phyloP scores from a whole-genome alignment of 2,113 vertebrate species.

The Zootoca vivipara region DNA sequence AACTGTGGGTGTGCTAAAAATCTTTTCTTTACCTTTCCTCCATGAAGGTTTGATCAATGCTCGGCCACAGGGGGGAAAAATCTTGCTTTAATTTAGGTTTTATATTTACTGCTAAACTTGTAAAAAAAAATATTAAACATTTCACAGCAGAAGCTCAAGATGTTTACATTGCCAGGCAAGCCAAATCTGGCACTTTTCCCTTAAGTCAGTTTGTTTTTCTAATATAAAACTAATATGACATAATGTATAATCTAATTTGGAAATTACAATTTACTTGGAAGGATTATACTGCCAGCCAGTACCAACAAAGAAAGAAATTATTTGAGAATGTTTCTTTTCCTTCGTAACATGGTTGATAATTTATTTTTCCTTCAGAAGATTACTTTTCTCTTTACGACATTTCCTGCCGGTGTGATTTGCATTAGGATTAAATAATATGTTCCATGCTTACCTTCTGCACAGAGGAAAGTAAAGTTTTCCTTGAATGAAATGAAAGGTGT shows the following conservation, averaged over 20 bases:
- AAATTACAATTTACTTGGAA: slow-evolving; percentile 81
- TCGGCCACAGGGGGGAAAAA: slow-evolving; percentile 52
- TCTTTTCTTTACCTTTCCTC: neutral
- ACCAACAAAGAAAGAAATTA: slow-evolving; percentile 78
- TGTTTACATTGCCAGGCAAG: slow-evolving; percentile 64
- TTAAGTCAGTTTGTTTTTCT: slow-evolving; percentile 78
- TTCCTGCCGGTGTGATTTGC: slow-evolving; percentile 77
- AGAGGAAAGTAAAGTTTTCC: slow-evolving; percentile 64
- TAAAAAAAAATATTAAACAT: slow-evolving; percentile 53
- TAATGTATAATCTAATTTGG: slow-evolving; percentile 82
- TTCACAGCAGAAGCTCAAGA: slow-evolving; percentile 66
- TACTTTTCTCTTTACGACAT: slow-evolving; percentile 78
- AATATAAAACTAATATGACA: slow-evolving; percentile 82
- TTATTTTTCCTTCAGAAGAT: slow-evolving; percentile 80
- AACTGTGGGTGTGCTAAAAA: slow-evolving; percentile 40
- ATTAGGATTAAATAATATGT: slow-evolving; percentile 79
- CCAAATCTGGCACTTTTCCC: slow-evolving; percentile 73
- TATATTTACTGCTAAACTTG: slow-evolving; percentile 65
- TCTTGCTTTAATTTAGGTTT: slow-evolving; percentile 63
- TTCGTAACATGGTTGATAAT: slow-evolving; percentile 74
- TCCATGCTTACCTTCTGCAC: slow-evolving; percentile 69
- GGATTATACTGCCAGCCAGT: slow-evolving; percentile 77
- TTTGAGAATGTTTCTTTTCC: slow-evolving; percentile 75
- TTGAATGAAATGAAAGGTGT: slow-evolving; percentile 62
- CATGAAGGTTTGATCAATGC: slow-evolving; percentile 33